Evolutionary conservation across 2,797 vertebrate genomes (phyloP).

Genomic region (Synanceia verrucosa): DNA sequence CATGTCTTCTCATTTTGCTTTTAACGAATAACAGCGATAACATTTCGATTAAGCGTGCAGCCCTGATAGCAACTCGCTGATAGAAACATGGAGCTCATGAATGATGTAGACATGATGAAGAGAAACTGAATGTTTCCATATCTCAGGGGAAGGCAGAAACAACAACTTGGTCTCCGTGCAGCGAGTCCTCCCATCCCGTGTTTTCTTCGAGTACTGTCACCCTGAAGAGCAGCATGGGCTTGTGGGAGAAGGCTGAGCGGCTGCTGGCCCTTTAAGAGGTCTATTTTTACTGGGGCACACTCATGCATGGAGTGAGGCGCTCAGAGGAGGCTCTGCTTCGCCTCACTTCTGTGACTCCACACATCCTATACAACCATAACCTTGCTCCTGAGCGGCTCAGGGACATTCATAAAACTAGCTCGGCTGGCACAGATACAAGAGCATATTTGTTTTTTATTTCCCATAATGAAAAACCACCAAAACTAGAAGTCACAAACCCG

Average conservation of each 20-base stretch:
- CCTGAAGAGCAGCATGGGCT: conserved; percentile 66
- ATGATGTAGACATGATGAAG: conserved; percentile 34
- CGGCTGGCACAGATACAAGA: conserved; percentile 20
- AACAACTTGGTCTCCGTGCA: conserved; percentile 16
- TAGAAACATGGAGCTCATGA: conserved; percentile 20
- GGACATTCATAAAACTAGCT: conserved; percentile 21
- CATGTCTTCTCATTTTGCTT: too few species aligned
- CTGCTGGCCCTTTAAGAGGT: conserved; percentile 83
- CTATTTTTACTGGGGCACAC: conserved; percentile 84
- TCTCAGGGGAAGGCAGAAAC: conserved; percentile 12
- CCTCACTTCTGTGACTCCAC: conserved; percentile 70
- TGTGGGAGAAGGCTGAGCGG: conserved; percentile 72
- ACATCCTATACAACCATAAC: conserved; percentile 55
- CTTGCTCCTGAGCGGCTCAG: conserved; percentile 17
- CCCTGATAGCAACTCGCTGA: too few species aligned
- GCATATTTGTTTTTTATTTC: background rate
- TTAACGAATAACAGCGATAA: too few species aligned
- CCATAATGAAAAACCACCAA: conserved; percentile 22
- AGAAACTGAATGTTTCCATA: conserved; percentile 7
- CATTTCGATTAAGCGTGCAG: too few species aligned
- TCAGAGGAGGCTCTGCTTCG: conserved; percentile 66
- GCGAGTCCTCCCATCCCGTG: conserved; percentile 34
- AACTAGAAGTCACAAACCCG: conserved; percentile 38
- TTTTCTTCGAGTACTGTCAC: conserved; percentile 65
- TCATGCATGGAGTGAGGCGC: conserved; percentile 79